A percentile compares a stretch with the other conserved stretches of the same genome.
These are phyloP conservation scores for Epinephelus malabaricus DNA, from an alignment of 2,797 vertebrate genomes.

Conservation along the genomic window DNA sequence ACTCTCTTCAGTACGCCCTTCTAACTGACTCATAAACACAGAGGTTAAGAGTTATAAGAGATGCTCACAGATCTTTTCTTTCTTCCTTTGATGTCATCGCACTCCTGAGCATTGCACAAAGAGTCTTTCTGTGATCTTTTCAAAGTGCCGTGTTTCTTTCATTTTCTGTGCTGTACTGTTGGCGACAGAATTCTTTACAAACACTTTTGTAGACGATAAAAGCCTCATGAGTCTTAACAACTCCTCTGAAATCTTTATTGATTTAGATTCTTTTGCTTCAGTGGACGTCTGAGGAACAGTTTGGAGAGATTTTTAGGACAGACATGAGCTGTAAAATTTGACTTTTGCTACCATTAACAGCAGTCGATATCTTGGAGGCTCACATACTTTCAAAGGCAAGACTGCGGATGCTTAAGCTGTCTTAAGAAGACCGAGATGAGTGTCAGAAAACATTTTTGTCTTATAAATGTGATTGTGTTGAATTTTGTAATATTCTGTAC, in stretches of 20 bases:
- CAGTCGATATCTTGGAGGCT: not conserved
- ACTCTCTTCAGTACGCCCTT: not conserved
- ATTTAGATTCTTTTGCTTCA: constrained; percentile 5
- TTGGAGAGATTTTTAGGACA: not conserved
- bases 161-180: constrained; percentile 7
- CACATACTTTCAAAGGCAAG: not conserved
- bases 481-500: not conserved
- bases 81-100: not conserved
- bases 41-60: no score
- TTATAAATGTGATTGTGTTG: no score
- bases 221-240: not conserved
- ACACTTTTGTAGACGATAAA: constrained; percentile 19
- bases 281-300: not conserved
- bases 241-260: constrained; percentile 17
- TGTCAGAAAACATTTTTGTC: not conserved
- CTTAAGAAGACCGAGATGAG: not conserved
- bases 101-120: not conserved
- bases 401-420: not conserved
- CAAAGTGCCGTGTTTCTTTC: constrained; percentile 11
- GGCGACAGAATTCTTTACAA: not conserved
- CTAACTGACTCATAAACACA: not conserved
- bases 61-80: not conserved
- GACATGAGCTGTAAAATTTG: not conserved
- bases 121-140: constrained; percentile 14
- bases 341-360: not conserved